A percentile compares a stretch with the other conserved stretches of the same genome.
Conservation (phyloP, 2,113 vertebrate genomes). For the Coreoperca whiteheadi region DNA sequence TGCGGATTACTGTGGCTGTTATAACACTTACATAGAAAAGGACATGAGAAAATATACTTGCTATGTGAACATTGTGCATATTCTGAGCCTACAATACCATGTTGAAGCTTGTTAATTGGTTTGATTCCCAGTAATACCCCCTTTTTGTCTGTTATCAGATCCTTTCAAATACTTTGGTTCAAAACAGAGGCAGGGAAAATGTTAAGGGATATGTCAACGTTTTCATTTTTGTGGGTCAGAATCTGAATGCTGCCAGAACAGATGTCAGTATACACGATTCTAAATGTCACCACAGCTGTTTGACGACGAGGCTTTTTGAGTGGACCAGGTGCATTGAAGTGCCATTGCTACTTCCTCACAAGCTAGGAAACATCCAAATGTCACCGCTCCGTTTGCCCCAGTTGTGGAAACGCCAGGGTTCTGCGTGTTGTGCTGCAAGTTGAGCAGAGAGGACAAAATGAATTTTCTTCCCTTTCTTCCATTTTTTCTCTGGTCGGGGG, state of each 20-base stretch:
- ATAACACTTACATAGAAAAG: not conserved
- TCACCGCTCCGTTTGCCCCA: not conserved
- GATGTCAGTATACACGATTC: slow-evolving; percentile 31
- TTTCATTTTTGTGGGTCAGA: slow-evolving; percentile 54
- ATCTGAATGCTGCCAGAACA: slow-evolving; percentile 41
- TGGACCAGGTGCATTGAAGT: slow-evolving; percentile 49
- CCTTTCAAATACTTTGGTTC: slow-evolving; percentile 7
- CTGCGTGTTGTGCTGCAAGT: not conserved
- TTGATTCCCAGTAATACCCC: not conserved
- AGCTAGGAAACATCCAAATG: slow-evolving; percentile 36
- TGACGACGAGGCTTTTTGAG: slow-evolving; percentile 46
- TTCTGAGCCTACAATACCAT: not conserved
- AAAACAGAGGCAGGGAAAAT: slow-evolving; percentile 23
- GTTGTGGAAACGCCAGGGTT: slow-evolving; percentile 14
- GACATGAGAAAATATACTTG: not conserved
- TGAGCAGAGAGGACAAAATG: not conserved
- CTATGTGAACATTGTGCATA: not conserved
- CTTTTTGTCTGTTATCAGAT: not conserved
- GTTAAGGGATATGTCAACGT: slow-evolving; percentile 54
- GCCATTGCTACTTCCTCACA: slow-evolving; percentile 28
- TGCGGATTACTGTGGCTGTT: slow-evolving; percentile 1
- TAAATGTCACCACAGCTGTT: slow-evolving; percentile 50
- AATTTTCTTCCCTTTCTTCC: not conserved
- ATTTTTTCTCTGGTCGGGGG: slow-evolving; percentile 20
- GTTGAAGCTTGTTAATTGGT: not conserved